Percentiles rank a stretch among this genome's conserved stretches.
Conservation (phyloP, 2,113 vertebrate genomes). For the Aleadryas rufinucha region DNA sequence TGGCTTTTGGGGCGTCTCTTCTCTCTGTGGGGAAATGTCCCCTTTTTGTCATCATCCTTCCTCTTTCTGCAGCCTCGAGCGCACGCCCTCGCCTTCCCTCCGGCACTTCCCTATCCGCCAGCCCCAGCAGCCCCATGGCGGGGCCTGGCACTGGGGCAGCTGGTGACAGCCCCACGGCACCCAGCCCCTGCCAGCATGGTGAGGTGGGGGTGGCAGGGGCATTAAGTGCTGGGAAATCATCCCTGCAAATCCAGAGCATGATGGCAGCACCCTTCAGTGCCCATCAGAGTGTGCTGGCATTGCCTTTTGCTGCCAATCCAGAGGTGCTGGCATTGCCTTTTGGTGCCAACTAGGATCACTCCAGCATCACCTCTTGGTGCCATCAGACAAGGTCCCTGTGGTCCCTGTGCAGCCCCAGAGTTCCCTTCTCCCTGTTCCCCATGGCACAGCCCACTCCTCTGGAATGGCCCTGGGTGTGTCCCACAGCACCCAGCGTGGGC, state of each 20-base stretch:
- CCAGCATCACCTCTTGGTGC: neutral
- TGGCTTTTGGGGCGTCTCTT: neutral
- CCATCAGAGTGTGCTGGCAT: neutral
- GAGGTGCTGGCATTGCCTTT: neutral
- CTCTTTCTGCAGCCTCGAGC: neutral
- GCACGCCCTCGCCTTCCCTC: neutral
- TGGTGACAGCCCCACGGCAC: rapidly evolving
- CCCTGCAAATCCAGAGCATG: neutral
- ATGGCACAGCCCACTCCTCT: neutral
- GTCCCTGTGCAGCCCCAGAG: neutral
- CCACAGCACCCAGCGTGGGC: neutral
- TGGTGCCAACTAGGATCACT: neutral
- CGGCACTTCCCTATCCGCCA: neutral
- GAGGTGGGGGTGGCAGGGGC: neutral
- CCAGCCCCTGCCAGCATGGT: rapidly evolving
- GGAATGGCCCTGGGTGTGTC: neutral
- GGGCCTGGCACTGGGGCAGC: neutral
- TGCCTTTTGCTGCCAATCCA: neutral
- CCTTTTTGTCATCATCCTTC: neutral
- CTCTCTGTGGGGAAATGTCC: neutral
- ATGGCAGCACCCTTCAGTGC: neutral
- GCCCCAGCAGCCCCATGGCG: rapidly evolving
- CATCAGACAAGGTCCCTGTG: rapidly evolving
- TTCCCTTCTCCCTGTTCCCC: neutral
- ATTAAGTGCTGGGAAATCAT: neutral